Conservation (phyloP, 2,797 vertebrate species). For the Mormyrus hasselquistii region DNA sequence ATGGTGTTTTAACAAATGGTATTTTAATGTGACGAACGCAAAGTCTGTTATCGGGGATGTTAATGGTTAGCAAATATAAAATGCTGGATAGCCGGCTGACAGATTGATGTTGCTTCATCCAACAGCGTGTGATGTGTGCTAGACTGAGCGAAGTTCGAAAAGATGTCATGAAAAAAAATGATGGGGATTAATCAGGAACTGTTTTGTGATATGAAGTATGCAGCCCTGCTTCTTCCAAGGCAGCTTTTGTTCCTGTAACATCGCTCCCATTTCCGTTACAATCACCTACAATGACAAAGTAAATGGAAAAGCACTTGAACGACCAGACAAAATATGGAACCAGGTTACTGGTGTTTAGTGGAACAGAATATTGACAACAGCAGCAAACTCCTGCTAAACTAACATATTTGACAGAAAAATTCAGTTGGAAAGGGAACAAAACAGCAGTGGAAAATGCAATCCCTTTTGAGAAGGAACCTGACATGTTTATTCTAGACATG, state of each 20-base stretch:
- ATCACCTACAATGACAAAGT: neutral
- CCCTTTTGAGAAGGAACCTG: neutral
- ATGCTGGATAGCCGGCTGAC: neutral
- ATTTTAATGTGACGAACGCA: neutral
- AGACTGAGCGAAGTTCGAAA: neutral
- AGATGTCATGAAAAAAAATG: neutral
- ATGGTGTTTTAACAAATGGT: slow-evolving; percentile 12
- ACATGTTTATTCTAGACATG: neutral
- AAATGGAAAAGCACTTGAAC: neutral
- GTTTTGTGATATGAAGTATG: neutral
- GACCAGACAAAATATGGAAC: neutral
- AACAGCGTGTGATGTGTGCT: neutral
- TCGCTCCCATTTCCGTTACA: neutral
- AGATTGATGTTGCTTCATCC: neutral
- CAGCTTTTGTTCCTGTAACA: neutral
- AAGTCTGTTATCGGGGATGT: neutral
- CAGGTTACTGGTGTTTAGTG: neutral
- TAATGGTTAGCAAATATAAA: neutral
- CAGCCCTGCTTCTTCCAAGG: neutral
- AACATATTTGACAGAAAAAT: neutral
- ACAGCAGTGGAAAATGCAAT: neutral
- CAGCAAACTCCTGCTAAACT: neutral
- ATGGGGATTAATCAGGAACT: neutral
- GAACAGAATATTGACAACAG: neutral
- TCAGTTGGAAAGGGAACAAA: neutral